Evolutionary conservation across 2,797 vertebrate genomes (phyloP).

Genomic region (Characodon lateralis): DNA sequence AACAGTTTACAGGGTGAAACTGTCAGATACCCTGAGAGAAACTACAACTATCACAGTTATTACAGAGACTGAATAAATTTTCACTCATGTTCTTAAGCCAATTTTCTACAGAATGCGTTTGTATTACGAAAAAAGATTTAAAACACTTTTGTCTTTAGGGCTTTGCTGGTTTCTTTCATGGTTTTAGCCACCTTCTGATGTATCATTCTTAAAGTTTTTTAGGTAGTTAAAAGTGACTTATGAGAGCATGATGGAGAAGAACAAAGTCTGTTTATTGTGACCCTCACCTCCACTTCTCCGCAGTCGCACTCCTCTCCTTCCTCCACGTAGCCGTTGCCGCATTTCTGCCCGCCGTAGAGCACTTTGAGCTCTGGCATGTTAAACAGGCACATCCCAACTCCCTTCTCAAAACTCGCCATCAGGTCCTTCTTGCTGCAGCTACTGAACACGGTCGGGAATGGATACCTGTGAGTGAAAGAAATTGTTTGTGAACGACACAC

Average conservation of each 20-base stretch:
- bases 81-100: constrained; percentile 38
- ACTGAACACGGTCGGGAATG: constrained; percentile 95
- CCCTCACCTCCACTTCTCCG: constrained; percentile 89
- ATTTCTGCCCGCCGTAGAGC: constrained; percentile 94
- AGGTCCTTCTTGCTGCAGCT: constrained; percentile 96
- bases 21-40: constrained; percentile 33
- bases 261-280: constrained; percentile 6
- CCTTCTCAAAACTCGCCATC: constrained; percentile 92
- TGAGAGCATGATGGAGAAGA: background rate
- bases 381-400: constrained; percentile 95
- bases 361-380: constrained; percentile 95
- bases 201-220: constrained; percentile 42
- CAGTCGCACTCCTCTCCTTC: constrained; percentile 97
- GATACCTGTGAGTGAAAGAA: constrained; percentile 80
- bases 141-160: constrained; percentile 40
- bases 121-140: constrained; percentile 20
- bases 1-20: constrained; percentile 54
- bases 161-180: constrained; percentile 25
- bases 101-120: constrained; percentile 26
- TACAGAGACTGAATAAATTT: constrained; percentile 45
- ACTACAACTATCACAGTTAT: constrained; percentile 22
- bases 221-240: constrained; percentile 27
- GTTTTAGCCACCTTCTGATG: constrained; percentile 14
- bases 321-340: constrained; percentile 95
- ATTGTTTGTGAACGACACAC: constrained; percentile 25